A percentile compares a stretch with the other conserved stretches of the same genome.
Conservation (phyloP, 2,888 invertebrate genomes). For the Clunio marinus region DNA sequence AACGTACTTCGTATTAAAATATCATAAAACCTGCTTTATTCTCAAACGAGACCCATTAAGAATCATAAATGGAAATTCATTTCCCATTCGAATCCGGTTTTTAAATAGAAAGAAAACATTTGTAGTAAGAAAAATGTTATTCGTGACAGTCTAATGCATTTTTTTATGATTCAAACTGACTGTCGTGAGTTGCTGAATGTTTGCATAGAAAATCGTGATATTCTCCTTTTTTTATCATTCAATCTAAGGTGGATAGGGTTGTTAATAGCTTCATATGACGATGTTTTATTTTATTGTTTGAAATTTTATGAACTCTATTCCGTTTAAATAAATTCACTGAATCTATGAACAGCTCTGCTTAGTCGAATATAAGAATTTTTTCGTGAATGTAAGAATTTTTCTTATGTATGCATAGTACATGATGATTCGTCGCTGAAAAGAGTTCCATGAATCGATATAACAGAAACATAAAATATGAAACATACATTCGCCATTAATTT, state of each 20-base stretch:
- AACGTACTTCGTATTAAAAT: too few species aligned
- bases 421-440: background rate
- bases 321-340: too few species aligned
- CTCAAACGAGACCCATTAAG: background rate
- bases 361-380: too few species aligned
- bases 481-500: too few species aligned
- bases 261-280: too few species aligned
- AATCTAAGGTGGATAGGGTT: too few species aligned
- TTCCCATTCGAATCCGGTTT: background rate
- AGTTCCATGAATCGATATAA: slow-evolving; percentile 11
- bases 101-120: background rate
- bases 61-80: slow-evolving; percentile 18
- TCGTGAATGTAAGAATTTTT: background rate
- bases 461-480: slow-evolving; percentile 20
- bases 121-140: background rate
- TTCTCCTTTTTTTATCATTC: background rate
- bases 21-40: background rate
- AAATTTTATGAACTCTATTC: too few species aligned
- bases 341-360: too few species aligned
- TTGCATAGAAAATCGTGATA: too few species aligned
- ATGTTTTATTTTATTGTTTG: too few species aligned
- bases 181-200: too few species aligned
- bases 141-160: slow-evolving; percentile 38
- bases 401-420: background rate
- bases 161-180: background rate